Percentiles rank a stretch among this genome's conserved stretches.
These are phyloP conservation scores for Tachina fera DNA, from an alignment of 2,888 invertebrate species.

Conservation along the genomic window DNA sequence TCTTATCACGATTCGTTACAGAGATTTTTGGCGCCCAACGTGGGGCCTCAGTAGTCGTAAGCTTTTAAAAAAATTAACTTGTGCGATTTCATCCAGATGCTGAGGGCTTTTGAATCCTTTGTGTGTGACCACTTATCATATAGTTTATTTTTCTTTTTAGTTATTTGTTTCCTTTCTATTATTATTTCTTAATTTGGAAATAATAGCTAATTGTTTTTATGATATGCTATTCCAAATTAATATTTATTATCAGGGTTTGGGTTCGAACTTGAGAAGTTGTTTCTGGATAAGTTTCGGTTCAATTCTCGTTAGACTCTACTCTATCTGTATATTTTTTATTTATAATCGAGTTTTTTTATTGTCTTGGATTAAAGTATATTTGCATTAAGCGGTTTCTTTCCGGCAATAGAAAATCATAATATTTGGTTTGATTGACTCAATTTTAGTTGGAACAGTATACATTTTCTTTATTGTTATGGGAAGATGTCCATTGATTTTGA, in stretches of 20 bases:
- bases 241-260: conserved; percentile 3
- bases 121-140: not conserved
- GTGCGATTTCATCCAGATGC: conserved; percentile 13
- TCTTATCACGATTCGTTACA: not conserved
- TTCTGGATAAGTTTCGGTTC: conserved; percentile 5
- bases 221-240: not conserved
- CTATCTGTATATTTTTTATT: not conserved
- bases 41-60: conserved; percentile 11
- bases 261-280: conserved; percentile 32
- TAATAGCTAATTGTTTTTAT: not conserved
- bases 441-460: not conserved
- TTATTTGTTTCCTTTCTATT: not conserved
- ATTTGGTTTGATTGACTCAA: not conserved
- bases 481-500: not conserved
- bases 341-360: not conserved
- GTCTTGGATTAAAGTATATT: not conserved
- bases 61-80: not conserved
- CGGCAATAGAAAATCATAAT: not conserved
- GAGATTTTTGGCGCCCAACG: conserved; percentile 22
- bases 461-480: not conserved
- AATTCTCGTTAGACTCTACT: not conserved
- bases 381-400: not conserved
- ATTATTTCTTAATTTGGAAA: conserved; percentile 6
- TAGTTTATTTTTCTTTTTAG: not conserved
- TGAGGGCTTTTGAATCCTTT: conserved; percentile 23